Evolutionary conservation across 1,140 invertebrate genomes (phyloP).

Genomic region (Chelonus insularis): DNA sequence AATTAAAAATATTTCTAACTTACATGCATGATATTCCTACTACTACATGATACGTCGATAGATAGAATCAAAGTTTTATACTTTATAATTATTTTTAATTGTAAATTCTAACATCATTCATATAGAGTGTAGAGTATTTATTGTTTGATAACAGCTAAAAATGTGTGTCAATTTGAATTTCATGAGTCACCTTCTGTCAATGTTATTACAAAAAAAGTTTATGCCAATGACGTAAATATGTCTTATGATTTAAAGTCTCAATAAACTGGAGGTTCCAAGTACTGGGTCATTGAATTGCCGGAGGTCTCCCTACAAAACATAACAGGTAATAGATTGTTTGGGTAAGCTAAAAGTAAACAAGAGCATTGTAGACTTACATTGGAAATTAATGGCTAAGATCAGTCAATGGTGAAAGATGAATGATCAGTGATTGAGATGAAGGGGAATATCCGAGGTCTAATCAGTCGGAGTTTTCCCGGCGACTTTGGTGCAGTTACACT

Average conservation of each 20-base stretch:
- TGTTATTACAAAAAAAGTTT: no score
- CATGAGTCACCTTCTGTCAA: no score
- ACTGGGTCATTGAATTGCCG: neutral
- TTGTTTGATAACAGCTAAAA: no score
- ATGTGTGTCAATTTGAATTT: no score
- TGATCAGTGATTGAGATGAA: neutral
- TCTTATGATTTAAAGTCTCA: neutral
- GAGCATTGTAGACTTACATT: no score
- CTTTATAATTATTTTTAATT: no score
- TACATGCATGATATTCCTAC: no score
- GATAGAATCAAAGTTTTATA: neutral
- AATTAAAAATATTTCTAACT: neutral
- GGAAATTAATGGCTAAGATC: no score
- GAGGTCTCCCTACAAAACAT: neutral
- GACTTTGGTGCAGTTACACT: slow-evolving; percentile 37
- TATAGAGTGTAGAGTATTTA: no score
- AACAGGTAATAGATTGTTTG: neutral
- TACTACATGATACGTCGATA: neutral
- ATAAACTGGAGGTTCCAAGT: neutral
- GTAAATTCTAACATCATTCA: no score
- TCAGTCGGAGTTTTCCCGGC: slow-evolving; percentile 1
- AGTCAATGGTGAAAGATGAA: slow-evolving; percentile 5
- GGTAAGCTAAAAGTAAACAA: no score
- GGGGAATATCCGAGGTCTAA: slow-evolving; percentile 14
- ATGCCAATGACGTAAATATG: no score